phyloP scores from a whole-genome alignment of 2,113 vertebrate species.

The Chamaea fasciata region DNA sequence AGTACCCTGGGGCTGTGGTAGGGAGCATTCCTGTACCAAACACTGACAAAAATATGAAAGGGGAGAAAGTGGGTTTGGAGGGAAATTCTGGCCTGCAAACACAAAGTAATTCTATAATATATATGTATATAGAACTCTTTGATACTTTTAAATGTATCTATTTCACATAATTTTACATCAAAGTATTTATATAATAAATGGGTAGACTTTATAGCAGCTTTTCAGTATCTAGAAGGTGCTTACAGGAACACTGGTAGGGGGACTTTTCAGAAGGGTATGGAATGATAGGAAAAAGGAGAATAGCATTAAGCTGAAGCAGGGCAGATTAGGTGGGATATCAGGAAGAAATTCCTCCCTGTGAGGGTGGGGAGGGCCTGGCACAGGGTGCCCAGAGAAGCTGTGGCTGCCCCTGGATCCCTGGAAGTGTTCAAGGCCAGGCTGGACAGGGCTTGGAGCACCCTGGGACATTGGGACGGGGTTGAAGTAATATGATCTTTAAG shows the following conservation, averaged over 20 bases:
- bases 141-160: not conserved
- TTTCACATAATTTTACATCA: not conserved
- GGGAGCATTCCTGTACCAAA: not conserved
- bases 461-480: not conserved
- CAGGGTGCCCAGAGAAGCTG: not conserved
- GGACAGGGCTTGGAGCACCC: rapidly evolving
- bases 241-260: not conserved
- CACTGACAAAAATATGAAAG: not conserved
- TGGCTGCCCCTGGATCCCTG: not conserved
- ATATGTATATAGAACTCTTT: not conserved
- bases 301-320: not conserved
- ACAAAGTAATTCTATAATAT: rapidly evolving
- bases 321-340: not conserved
- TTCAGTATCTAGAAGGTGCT: not conserved
- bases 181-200: not conserved
- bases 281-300: too few species aligned
- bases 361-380: not conserved
- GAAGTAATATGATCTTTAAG: not conserved
- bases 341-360: not conserved
- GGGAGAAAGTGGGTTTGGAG: not conserved
- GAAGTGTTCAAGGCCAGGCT: rapidly evolving
- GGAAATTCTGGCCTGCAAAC: not conserved
- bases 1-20: not conserved
- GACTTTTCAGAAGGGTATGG: not conserved
- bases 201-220: not conserved